Base-by-base conservation (phyloP, 2,797 vertebrate species). In the Heterohyrax brucei region DNA sequence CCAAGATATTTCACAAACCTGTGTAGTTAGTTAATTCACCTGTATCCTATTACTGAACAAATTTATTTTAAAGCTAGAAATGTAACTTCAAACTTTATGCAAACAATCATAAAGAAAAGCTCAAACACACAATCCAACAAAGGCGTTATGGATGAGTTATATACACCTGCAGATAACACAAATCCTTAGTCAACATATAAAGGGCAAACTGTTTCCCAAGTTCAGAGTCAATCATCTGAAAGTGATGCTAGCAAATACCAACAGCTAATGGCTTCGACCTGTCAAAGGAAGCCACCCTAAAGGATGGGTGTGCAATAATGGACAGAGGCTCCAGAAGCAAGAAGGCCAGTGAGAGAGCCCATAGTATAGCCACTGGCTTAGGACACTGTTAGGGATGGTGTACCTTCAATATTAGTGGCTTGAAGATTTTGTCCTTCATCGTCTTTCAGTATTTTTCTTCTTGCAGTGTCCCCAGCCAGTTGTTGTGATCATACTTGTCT, bases 11-110 rank as follows among this genome's bases (percentile, higher is more conserved):
- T 91, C 19, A 87, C 13, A 53, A 89, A 80, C 61, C 4, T 81
- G 30, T n/a, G 84, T 5, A 78, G 0, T 75, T 53, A 61, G 46
- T 87, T 22, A 86, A 76, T 62, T 75, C 30, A n/a, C 13, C 14
- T 33, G 61, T 33, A 87, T 87, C 64, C 16, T 9, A 48, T 24
- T 59, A 59, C 5, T 50, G 30, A 1, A 53, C n/a, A 77, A 73
- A 79, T 72, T 88, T 94, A 84, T 64, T 93, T 82, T 44, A 93
- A 95, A 94, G 85, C 77, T 78, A 87, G 39, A 91, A 88, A 91
- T 44, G 4, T 18, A 85, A 66, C 3, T 28, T 4, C 16, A 94
- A 76, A 94, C 24, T 88, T 88, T 53, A 79, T 61, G 12, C 1
- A 77, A 91, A 46, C 72, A 61, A n/a, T 50, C 24, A 24, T 64